Base-by-base conservation (phyloP, 2,113 vertebrate species). In the Hippocampus comes region DNA sequence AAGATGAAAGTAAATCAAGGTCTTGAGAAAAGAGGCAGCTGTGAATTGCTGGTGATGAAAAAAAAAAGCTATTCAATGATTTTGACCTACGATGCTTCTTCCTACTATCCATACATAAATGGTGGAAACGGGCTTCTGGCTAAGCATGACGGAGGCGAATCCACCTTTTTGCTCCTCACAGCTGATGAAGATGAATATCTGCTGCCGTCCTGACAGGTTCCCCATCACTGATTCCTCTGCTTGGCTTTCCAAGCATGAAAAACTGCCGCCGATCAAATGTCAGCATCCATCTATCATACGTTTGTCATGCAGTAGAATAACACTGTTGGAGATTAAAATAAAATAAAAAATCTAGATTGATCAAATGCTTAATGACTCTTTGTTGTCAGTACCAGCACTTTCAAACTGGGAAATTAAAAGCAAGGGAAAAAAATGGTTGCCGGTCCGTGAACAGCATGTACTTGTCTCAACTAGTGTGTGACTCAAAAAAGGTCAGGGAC, bases 211-310 rank as follows among this genome's bases (percentile, higher is more conserved):
- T 71, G 63, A 71, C 70, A 73, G 70, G 79, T 85, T 12, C 65
- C 76, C 51, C 64, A 56, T 71, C 5, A 75, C 77, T 77, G 75
- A 78, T 78, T 71, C 65, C 78, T 75, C 69, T 80, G 77, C 34
- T 14, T 1, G 60, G 18, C 60, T 81, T 67, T 73, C 61, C 64
- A 34, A 73, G 80, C 82, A 77, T 69, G 70, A 78, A 76, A 71
- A 71, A 68, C 74, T 74, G 68, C 78, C 2, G 67, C 78, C 67
- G 75, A 72, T 79, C 65, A 82, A 77, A 85, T 71, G 71, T 86
- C 84, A 84, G 72, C 82, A 81, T 79, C 6, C 81, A 76, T 85
- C 77, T 74, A 53, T 63, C 34, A 38, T 38, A 38, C 5, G 6
- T 38, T 38, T 38, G 34, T 38, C 34, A 38, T 38, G 34, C 34